Evolutionary conservation across 2,113 vertebrate genomes (phyloP), one percentile per base, ranked within the genome.

Genomic region (Manacus vitellinus): DNA sequence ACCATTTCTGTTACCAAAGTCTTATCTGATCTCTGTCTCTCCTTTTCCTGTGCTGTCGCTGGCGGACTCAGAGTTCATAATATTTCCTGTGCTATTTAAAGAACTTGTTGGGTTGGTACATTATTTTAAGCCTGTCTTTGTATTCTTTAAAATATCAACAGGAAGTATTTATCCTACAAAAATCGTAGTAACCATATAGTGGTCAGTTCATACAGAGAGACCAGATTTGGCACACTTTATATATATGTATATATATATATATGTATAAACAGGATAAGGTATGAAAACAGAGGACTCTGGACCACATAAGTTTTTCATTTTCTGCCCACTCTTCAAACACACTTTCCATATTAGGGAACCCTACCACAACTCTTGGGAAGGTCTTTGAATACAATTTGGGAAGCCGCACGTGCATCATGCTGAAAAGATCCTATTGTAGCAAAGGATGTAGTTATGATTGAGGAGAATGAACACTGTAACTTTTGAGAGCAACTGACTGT

Each of bases 21-120:
- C 56, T 91, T 62, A 84, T 87, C 66, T 85, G 52, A 78, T 47
- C 70, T 76, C 41, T 41, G 27, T 44, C 47, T 95, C 89, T 93
- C 66, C 62, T 85, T 41, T 90, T 95, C 85, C 90, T 94, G 54
- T 76, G 74, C 61, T 89, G 80, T 79, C 46, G 44, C 82, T 70
- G 58, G 41, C 79, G 54, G 37, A 94, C 61, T 79, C 77, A 56
- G 74, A 89, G 58, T 81, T 92, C 47, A 33, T 85, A 49, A 31
- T 72, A 78, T 82, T 94, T 96, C 90, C 90, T 90, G 71, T 88
- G 62, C 44, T 97, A 95, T 95, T 96, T 93, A 96, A 88, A 90
- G 56, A 75, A 61, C 35, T 75, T 73, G 49, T 86, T 89, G 66
- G 52, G 27, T 12, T 94, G 74, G 33, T 47, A 33, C 20, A 31